A percentile compares a stretch with the other conserved stretches of the same genome.
Evolutionary conservation across 2,797 vertebrate species (phyloP).

Genomic region (Aphelocoma californica): DNA sequence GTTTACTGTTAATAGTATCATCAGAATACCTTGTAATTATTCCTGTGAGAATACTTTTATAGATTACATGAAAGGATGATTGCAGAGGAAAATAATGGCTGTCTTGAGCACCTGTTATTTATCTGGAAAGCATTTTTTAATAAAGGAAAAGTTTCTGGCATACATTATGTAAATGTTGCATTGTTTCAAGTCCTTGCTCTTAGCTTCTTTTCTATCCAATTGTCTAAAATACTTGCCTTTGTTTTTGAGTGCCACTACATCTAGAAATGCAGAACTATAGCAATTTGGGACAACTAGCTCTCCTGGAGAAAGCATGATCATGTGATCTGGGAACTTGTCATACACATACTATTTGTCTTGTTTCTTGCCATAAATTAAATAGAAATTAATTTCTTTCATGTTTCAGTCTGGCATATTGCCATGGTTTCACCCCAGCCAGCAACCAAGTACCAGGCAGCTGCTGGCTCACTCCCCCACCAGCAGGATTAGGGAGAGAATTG

Average conservation of each 20-base stretch:
- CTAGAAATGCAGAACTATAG: not conserved
- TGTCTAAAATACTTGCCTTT: constrained; percentile 49
- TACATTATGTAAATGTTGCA: constrained; percentile 39
- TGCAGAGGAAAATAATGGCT: constrained; percentile 65
- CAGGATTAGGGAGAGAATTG: not conserved
- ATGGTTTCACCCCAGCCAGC: not conserved
- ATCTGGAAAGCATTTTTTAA: constrained; percentile 64
- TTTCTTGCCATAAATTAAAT: not conserved
- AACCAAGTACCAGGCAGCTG: not conserved
- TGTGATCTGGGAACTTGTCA: not conserved
- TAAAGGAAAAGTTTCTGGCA: constrained; percentile 58
- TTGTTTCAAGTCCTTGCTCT: constrained; percentile 52
- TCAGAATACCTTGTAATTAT: constrained; percentile 67
- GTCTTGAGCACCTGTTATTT: constrained; percentile 63
- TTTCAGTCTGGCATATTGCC: not conserved
- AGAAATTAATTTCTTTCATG: not conserved
- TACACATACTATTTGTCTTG: not conserved
- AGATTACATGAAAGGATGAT: constrained; percentile 69
- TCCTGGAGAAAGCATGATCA: not conserved
- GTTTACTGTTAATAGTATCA: constrained; percentile 67
- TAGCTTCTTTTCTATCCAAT: constrained; percentile 21
- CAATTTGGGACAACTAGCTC: not conserved
- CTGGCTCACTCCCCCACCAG: not conserved
- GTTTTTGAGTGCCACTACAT: not conserved
- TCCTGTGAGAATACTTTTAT: constrained; percentile 59